Base-by-base conservation (phyloP, 1,140 invertebrate species). In the Pissodes strobi region DNA sequence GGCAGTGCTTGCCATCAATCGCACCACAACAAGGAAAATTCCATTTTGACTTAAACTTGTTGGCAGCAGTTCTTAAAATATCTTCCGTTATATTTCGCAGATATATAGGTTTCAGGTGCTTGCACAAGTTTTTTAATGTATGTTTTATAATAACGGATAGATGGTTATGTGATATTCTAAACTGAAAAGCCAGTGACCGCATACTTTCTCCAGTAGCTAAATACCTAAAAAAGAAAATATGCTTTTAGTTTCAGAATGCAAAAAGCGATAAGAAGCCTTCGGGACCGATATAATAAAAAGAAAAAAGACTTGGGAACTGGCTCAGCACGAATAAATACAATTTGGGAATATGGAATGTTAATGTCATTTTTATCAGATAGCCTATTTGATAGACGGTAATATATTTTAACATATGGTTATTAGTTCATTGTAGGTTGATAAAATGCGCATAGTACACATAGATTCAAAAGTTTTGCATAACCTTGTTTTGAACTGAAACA, bases 11-110 rank as follows among this genome's bases (percentile, higher is more conserved):
- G 1, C n/a, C n/a, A 13, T 43, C n/a, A 43, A 43, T 43, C n/a
- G 39, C 39, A 43, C 39, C 39, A 15, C 39, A 43, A 43, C 39
- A 43, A 43, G 39, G 39, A 43, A 43, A 43, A 43, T 43, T 43
- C n/a, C 39, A 43, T 15, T 43, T 15, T 2, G 39, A 43, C 39
- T 13, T 43, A 43, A 43, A 43, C 2, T 18, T 18, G n/a, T 43
- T 17, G 39, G 12, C 2, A 43, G 18, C 39, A 13, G n/a, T 43
- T 15, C 18, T 43, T 17, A n/a, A n/a, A n/a, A n/a, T n/a, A n/a
- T n/a, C n/a, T n/a, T n/a, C n/a, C n/a, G n/a, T n/a, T n/a, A n/a
- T 17, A 43, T 43, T 43, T 15, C 12, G 39, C 18, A 43, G 18
- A 43, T 43, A 15, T 43, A 3, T 43, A 43, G 39, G 39, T 43